Percentiles rank a stretch among this genome's conserved stretches.
These are phyloP conservation scores for Pararge aegeria DNA, from an alignment of 1,140 invertebrate genomes.

Conservation along the genomic window DNA sequence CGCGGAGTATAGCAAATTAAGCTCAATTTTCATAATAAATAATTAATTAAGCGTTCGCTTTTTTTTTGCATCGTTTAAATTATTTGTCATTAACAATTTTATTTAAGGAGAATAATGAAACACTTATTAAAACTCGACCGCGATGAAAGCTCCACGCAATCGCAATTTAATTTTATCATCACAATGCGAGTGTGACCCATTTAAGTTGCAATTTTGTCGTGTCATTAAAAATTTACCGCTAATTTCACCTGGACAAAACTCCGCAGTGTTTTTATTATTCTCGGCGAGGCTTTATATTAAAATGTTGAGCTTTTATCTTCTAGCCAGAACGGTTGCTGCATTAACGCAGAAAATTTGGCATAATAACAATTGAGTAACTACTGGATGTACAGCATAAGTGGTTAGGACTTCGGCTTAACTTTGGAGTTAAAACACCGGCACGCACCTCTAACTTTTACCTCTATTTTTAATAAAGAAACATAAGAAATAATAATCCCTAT, in stretches of 20 bases:
- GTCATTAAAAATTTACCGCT: constrained; percentile 32
- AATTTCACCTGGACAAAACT: constrained; percentile 26
- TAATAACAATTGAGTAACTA: neutral
- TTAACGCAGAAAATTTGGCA: constrained; percentile 9
- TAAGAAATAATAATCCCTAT: no score
- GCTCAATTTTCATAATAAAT: no score
- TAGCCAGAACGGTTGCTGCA: neutral
- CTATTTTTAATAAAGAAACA: no score
- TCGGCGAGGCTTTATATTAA: neutral
- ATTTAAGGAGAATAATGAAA: neutral
- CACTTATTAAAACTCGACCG: neutral
- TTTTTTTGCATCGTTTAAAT: no score
- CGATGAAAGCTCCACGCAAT: constrained; percentile 13
- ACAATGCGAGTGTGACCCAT: constrained; percentile 4
- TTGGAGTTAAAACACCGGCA: no score
- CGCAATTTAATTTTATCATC: neutral
- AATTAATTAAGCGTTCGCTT: no score
- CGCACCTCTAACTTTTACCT: no score
- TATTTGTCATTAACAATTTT: neutral
- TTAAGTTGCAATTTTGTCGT: constrained; percentile 15
- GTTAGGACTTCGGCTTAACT: no score
- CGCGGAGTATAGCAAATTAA: no score
- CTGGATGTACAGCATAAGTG: no score
- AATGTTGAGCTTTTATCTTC: neutral
- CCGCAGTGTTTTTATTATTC: constrained; percentile 3